Evolutionary conservation across 2,113 vertebrate genomes (phyloP).

Genomic region (chimpanzee (Pan troglodytes)): NHGRI_mPanTro3-v2.1_pri NC_072408.2:119609001-119609500

Average conservation of each 20-base stretch:
- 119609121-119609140: neutral
- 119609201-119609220: neutral
- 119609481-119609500: neutral
- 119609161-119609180: neutral
- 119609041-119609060: rapidly evolving
- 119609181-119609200: neutral
- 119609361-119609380: neutral
- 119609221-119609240: neutral
- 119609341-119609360: neutral
- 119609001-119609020: neutral
- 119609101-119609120: neutral
- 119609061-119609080: neutral
- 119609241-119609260: neutral
- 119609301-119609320: neutral
- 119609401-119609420: neutral
- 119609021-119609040: neutral
- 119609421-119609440: neutral
- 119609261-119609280: neutral
- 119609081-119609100: neutral
- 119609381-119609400: neutral
- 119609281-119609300: neutral
- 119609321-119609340: neutral
- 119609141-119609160: neutral
- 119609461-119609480: neutral
- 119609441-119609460: neutral